Base-by-base conservation (phyloP, 2,797 vertebrate species). In the Babyrousa celebensis region DNA sequence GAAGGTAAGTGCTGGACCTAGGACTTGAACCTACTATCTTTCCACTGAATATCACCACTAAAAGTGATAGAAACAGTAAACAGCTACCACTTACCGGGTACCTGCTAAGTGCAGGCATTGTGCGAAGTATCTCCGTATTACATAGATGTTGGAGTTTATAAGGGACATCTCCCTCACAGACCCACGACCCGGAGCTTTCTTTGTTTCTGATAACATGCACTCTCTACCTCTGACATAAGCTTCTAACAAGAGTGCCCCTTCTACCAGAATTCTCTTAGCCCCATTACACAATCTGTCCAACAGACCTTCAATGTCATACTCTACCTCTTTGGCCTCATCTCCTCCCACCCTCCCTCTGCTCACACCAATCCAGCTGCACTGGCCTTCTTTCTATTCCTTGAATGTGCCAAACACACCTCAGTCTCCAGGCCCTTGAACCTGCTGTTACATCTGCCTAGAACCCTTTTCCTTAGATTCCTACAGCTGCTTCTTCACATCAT, bases 161-260 rank as follows among this genome's bases (percentile, higher is more conserved):
- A 48, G 11, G 56, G 18, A 43, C 77, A 43, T 0, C 20, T 25
- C 4, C 5, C 25, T 58, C 43, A 29, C 18, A n/a, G 0, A 0
- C 25, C 63, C 27, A 74, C 58, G 36, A 2, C 2, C 65, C 16
- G 36, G 60, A 72, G 18, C 29, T 92, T 68, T 23, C 29, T 68
- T 88, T 86, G 27, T 58, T 77, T 82, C 86, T 85, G 6, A 65
- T 36, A 58, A 65, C 10, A 36, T 0, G 1, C 0, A 0, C 43
- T 48, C 10, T 56, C 40, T 36, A 17, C 23, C 12, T 74, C 68
- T 54, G 71, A 40, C 3, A 11, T 12, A 21, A 8, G 27, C 27
- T 85, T 89, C 48, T 74, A 75, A 36, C 5, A 58, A 92, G 68
- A 75, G 11, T 27, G 5, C 8, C 14, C 8, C 56, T 83, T 25